Conservation (phyloP, 2,888 invertebrate genomes). For the Dicroscelio sp. region DNA sequence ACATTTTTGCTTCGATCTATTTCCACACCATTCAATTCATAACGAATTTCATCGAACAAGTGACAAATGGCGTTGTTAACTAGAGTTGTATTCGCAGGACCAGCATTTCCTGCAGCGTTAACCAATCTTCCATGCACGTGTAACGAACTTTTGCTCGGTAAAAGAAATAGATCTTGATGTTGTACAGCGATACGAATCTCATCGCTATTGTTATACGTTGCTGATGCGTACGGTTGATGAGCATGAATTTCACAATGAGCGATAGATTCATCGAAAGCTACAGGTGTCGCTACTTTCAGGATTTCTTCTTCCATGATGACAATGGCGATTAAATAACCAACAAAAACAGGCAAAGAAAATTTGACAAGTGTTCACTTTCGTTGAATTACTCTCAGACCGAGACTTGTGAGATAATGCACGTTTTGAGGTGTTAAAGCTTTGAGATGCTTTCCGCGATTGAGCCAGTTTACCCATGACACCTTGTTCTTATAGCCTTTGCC, state of each 20-base stretch:
- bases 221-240: constrained; percentile 60
- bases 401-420: constrained; percentile 64
- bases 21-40: constrained; percentile 89
- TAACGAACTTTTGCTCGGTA: constrained; percentile 69
- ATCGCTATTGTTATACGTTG: constrained; percentile 71
- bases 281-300: constrained; percentile 1
- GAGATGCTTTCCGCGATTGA: constrained; percentile 17
- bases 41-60: constrained; percentile 89
- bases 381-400: constrained; percentile 63
- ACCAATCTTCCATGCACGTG: constrained; percentile 62
- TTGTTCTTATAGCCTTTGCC: constrained; percentile 27
- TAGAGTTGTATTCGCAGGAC: constrained; percentile 49
- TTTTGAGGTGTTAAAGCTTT: constrained; percentile 71
- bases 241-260: constrained; percentile 64
- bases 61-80: constrained; percentile 84
- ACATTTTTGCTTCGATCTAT: constrained; percentile 85
- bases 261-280: constrained; percentile 65
- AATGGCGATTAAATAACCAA: neutral
- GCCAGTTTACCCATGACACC: neutral
- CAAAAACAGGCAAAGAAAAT: neutral
- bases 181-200: constrained; percentile 74
- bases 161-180: constrained; percentile 58
- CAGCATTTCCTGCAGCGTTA: neutral
- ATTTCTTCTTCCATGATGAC: neutral
- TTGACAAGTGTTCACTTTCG: neutral